These are phyloP conservation scores for Pterostichus madidus DNA, from an alignment of 2,888 invertebrate genomes.

Conservation along the genomic window DNA sequence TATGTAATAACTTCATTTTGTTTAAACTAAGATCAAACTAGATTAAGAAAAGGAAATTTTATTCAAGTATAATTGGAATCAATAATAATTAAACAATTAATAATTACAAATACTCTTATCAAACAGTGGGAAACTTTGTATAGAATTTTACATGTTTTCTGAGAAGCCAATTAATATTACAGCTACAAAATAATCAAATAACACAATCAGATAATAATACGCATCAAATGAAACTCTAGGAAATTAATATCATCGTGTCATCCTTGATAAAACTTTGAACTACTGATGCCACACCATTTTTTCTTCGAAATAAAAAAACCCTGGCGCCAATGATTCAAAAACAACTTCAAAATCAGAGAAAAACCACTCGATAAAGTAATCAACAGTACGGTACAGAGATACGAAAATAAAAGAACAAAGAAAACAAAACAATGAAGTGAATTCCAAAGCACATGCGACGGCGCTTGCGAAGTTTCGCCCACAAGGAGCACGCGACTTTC, in stretches of 20 bases:
- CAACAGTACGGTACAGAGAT: neutral
- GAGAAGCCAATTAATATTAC: neutral
- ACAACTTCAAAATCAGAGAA: neutral
- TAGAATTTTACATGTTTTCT: neutral
- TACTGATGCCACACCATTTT: neutral
- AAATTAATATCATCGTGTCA: neutral
- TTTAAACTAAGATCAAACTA: neutral
- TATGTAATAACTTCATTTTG: too few species aligned
- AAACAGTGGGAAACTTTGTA: neutral
- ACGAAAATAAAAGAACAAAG: slow-evolving; percentile 16
- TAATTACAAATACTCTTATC: neutral
- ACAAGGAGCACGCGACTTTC: slow-evolving; percentile 56
- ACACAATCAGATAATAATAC: slow-evolving; percentile 14
- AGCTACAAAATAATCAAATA: neutral
- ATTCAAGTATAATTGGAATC: neutral
- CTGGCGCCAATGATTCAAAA: neutral
- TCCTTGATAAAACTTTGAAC: slow-evolving; percentile 10
- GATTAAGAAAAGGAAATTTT: slow-evolving; percentile 20
- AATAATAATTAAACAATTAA: neutral
- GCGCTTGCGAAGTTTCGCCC: slow-evolving; percentile 46
- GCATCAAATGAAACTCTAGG: neutral
- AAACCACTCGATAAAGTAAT: slow-evolving; percentile 8
- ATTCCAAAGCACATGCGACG: slow-evolving; percentile 9
- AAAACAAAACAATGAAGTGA: slow-evolving; percentile 17
- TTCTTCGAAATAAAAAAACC: neutral